Evolutionary conservation across 2,888 invertebrate species (phyloP), one percentile per base, ranked within the genome.

Genomic region (Ochlodes sylvanus): DNA sequence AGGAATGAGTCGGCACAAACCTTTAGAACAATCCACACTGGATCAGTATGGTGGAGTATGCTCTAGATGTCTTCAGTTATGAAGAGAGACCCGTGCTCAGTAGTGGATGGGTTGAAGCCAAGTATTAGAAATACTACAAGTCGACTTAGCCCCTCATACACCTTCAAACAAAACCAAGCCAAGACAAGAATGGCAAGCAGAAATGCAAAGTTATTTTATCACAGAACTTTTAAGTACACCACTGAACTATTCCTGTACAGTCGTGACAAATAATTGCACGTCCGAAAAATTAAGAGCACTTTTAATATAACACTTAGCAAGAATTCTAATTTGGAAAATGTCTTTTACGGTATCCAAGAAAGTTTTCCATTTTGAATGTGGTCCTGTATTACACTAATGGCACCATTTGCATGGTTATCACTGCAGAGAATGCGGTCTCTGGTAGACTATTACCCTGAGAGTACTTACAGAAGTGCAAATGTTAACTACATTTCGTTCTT

Each of bases 321-420:
- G 44, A 47, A 47, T 47, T 47, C 44, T 47, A 17, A 47, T 47
- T 47, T 47, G 44, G 44, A 47, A 9, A 47, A 47, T 47, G 17
- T 47, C 44, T 47, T 47, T 47, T 15, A 47, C 44, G 44, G 44
- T 47, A 15, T 7, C 12, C 2, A 17, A 47, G 44, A 47, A 47
- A 47, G 15, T 47, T 47, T 47, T 47, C 44, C 44, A 47, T 47
- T 47, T 12, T 47, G 17, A 47, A 47, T 47, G 44, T n/a, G 44
- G 44, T 47, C 17, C 44, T 47, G 44, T 47, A 17, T 47, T 47
- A 4, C 17, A 47, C 44, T 47, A 47, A 47, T 17, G 44, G n/a
- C 44, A 47, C 44, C 17, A 47, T 47, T 47, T 47, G 44, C 44
- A 47, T 47, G n/a, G 44, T n/a, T 47, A 47, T 47, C 44, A 47